Conservation (phyloP, 2,888 invertebrate species). For the Drosophila percnosoma region DNA sequence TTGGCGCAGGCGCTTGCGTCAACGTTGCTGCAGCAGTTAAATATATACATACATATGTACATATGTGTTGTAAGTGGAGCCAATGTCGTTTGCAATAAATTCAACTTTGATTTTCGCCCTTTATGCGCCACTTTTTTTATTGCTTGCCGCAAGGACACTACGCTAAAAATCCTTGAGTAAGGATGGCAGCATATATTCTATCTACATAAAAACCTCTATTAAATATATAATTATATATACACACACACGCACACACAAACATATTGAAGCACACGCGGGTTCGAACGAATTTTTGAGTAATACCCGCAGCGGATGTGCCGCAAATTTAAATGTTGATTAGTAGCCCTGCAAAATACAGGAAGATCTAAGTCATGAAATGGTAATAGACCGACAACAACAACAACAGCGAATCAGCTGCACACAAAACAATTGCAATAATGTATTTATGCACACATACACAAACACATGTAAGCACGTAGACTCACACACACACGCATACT, state of each 20-base stretch:
- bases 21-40: conserved; percentile 22
- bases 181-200: neutral
- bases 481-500: conserved; percentile 16
- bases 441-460: conserved; percentile 10
- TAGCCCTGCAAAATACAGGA: conserved; percentile 38
- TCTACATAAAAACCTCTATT: neutral
- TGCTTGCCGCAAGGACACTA: conserved; percentile 44
- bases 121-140: conserved; percentile 28
- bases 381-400: conserved; percentile 45
- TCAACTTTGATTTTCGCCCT: conserved; percentile 32
- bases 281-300: conserved; percentile 32
- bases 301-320: conserved; percentile 65
- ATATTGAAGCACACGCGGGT: conserved; percentile 32
- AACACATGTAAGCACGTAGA: conserved; percentile 12
- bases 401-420: conserved; percentile 48
- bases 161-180: conserved; percentile 39
- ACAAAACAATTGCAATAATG: conserved; percentile 51
- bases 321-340: conserved; percentile 61
- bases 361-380: conserved; percentile 28
- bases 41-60: conserved; percentile 2
- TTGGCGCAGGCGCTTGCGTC: conserved; percentile 45
- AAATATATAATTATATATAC: neutral
- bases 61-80: conserved; percentile 9
- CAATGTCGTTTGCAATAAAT: conserved; percentile 45
- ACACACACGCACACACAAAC: conserved; percentile 3